Conservation (phyloP, 2,888 invertebrate species). For the Orgyia antiqua region DNA sequence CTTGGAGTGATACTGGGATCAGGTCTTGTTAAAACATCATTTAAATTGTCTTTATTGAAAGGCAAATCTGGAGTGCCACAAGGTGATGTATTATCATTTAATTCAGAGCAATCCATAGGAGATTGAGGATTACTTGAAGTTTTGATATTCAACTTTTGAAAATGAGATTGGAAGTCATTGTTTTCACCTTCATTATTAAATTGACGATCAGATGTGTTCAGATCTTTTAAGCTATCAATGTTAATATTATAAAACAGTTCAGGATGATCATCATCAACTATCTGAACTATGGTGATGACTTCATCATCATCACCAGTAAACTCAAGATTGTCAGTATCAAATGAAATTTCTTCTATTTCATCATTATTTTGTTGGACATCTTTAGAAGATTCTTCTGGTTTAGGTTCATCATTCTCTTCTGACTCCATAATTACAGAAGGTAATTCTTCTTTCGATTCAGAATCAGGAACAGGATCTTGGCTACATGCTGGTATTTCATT, state of each 20-base stretch:
- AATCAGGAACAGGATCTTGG: conserved; percentile 16
- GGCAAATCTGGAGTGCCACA: conserved; percentile 48
- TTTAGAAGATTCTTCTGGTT: conserved; percentile 11
- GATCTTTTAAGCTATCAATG: conserved; percentile 51
- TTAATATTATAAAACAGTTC: conserved; percentile 63
- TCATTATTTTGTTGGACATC: conserved; percentile 19
- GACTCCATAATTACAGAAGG: conserved; percentile 10
- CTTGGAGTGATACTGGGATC: conserved; percentile 69
- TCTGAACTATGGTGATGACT: conserved; percentile 70
- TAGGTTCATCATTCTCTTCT: conserved; percentile 12
- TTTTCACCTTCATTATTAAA: conserved; percentile 27
- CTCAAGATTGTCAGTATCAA: conserved; percentile 47
- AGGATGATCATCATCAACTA: conserved; percentile 68
- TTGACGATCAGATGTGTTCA: conserved; percentile 16
- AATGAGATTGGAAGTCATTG: conserved; percentile 57
- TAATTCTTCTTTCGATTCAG: conserved; percentile 13
- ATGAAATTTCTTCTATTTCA: conserved; percentile 36
- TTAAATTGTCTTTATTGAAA: conserved; percentile 38
- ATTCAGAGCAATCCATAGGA: conserved; percentile 46
- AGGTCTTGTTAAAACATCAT: conserved; percentile 46
- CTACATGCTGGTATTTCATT: conserved; percentile 19
- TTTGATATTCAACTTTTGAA: conserved; percentile 54
- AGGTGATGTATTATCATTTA: conserved; percentile 35
- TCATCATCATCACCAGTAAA: conserved; percentile 67
- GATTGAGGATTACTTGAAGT: conserved; percentile 32